Conservation (phyloP, 2,888 invertebrate species). For the Ctenicera cuprea region DNA sequence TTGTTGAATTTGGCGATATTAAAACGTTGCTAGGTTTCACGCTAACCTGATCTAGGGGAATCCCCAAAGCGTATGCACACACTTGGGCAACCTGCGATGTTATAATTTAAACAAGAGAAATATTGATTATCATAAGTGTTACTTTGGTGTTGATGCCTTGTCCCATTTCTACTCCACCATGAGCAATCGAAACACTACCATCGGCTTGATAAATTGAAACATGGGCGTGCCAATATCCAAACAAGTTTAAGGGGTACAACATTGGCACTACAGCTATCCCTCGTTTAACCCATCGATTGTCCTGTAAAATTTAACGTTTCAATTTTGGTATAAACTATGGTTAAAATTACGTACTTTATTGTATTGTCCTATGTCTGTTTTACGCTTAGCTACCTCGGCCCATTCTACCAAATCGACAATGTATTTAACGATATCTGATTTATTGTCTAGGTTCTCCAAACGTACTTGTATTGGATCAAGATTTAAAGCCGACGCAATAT, state of each 20-base stretch:
- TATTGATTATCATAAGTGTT: constrained; percentile 24
- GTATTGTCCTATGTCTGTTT: constrained; percentile 75
- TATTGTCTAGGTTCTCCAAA: constrained; percentile 73
- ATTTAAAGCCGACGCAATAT: constrained; percentile 75
- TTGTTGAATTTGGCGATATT: constrained; percentile 79
- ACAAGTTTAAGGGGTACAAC: constrained; percentile 77
- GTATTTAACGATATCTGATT: constrained; percentile 62
- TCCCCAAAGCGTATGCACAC: constrained; percentile 81
- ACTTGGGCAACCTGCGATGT: constrained; percentile 81
- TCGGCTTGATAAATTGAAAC: constrained; percentile 83
- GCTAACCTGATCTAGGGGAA: constrained; percentile 79
- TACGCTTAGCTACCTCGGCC: constrained; percentile 76
- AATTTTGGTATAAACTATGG: neutral
- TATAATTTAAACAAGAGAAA: constrained; percentile 49
- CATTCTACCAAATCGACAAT: constrained; percentile 76
- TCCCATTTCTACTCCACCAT: constrained; percentile 86
- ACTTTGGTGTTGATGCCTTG: constrained; percentile 79
- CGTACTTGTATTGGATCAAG: constrained; percentile 78
- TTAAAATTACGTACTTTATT: constrained; percentile 73
- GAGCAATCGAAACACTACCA: constrained; percentile 82
- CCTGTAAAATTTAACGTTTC: constrained; percentile 66
- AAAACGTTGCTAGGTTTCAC: constrained; percentile 81
- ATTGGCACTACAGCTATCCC: constrained; percentile 83
- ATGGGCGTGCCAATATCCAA: constrained; percentile 76
- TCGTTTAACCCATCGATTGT: constrained; percentile 88